Conservation (phyloP, 2,797 vertebrate genomes). For the Lindbergichthys nudifrons region DNA sequence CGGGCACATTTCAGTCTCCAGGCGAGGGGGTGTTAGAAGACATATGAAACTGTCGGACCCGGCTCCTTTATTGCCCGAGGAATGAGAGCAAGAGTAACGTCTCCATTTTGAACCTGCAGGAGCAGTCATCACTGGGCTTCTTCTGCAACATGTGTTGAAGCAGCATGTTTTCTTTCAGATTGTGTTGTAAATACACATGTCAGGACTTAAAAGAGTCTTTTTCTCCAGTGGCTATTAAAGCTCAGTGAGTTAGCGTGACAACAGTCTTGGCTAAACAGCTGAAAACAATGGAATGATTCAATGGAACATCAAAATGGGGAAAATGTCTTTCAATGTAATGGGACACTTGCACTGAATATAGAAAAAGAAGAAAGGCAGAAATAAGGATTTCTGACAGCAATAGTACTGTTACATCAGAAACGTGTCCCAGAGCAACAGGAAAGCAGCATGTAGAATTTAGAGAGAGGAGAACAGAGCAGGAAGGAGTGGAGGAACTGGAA, state of each 20-base stretch:
- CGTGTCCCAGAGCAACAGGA: constrained; percentile 5
- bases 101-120: constrained; percentile 47
- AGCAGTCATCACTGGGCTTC: constrained; percentile 5
- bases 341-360: constrained; percentile 1
- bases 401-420: constrained; percentile 7
- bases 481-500: constrained; percentile 62
- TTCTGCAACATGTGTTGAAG: background rate
- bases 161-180: background rate
- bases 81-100: constrained; percentile 12
- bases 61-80: constrained; percentile 14
- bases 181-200: background rate
- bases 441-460: background rate
- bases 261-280: constrained; percentile 4
- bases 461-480: constrained; percentile 50
- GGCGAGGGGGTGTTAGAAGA: constrained; percentile 16
- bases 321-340: constrained; percentile 11
- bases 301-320: constrained; percentile 7
- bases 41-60: constrained; percentile 37
- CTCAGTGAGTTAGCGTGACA: constrained; percentile 13
- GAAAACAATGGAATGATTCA: constrained; percentile 52
- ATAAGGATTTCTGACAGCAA: background rate
- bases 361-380: background rate
- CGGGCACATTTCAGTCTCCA: constrained; percentile 31
- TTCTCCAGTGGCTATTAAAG: constrained; percentile 3
- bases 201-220: constrained; percentile 3